phyloP scores from a whole-genome alignment of 2,888 invertebrate genomes.

The Sepiola atlantica region DNA sequence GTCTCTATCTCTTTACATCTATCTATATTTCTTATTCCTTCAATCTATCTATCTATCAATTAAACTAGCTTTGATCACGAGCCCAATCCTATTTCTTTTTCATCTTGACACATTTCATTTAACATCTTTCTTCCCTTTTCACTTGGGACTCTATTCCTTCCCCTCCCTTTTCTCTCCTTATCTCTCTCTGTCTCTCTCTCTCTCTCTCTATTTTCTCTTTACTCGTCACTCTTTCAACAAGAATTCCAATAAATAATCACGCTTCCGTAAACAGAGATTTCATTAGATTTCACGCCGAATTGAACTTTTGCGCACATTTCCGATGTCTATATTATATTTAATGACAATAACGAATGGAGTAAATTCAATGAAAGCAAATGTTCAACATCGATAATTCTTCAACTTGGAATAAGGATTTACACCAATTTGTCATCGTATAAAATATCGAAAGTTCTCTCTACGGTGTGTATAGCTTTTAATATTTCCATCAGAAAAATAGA shows the following conservation, averaged over 20 bases:
- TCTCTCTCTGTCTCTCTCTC: not conserved
- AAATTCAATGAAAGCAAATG: not conserved
- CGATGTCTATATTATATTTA: not conserved
- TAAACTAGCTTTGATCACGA: too few relatives aligned
- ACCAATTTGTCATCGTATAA: not conserved
- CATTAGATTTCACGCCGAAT: not conserved
- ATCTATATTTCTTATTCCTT: not conserved
- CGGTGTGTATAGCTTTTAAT: too few relatives aligned
- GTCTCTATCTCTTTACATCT: not conserved
- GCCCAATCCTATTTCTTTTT: too few relatives aligned
- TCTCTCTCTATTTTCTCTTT: not conserved
- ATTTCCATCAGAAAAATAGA: too few relatives aligned
- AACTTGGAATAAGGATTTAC: not conserved
- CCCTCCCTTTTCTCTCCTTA: not conserved
- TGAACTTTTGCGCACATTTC: not conserved
- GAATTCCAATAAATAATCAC: not conserved
- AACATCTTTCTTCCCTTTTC: not conserved
- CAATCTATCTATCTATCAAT: too few relatives aligned
- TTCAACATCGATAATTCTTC: not conserved
- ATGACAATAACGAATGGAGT: not conserved
- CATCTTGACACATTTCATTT: too few relatives aligned
- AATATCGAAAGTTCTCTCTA: not conserved
- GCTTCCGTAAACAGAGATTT: not conserved
- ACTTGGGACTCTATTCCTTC: not conserved
- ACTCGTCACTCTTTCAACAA: not conserved